Conservation (phyloP, 2,113 vertebrate genomes). For the Podarcis cretensis region DNA sequence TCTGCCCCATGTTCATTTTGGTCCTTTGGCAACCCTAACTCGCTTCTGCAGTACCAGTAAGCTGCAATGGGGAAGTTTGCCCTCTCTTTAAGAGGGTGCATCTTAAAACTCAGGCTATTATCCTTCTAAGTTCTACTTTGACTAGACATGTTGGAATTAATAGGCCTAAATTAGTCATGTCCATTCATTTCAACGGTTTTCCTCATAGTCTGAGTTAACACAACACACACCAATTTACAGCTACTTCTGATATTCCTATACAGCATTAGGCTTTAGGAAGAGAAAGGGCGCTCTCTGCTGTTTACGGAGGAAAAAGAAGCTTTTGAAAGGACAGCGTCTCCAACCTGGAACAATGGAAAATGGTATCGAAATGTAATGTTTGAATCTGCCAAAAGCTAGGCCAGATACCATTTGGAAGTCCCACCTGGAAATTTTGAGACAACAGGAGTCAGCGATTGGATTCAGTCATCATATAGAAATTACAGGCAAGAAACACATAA, state of each 20-base stretch:
- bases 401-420: no score
- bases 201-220: no score
- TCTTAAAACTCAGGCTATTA: background rate
- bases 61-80: background rate
- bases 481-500: no score
- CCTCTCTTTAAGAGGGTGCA: background rate
- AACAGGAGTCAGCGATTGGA: no score
- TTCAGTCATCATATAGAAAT: no score
- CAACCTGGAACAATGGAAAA: background rate
- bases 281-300: constrained; percentile 27
- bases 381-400: no score
- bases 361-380: background rate
- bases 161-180: no score
- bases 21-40: background rate
- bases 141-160: no score
- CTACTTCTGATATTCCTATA: background rate
- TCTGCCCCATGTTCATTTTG: background rate
- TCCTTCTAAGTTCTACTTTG: background rate
- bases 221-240: background rate
- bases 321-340: background rate
- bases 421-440: no score
- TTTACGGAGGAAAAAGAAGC: background rate
- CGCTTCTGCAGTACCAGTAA: background rate
- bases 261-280: background rate
- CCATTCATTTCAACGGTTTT: no score